Evolutionary conservation across 2,113 vertebrate species (phyloP).

Genomic region (Pardalotus punctatus): DNA sequence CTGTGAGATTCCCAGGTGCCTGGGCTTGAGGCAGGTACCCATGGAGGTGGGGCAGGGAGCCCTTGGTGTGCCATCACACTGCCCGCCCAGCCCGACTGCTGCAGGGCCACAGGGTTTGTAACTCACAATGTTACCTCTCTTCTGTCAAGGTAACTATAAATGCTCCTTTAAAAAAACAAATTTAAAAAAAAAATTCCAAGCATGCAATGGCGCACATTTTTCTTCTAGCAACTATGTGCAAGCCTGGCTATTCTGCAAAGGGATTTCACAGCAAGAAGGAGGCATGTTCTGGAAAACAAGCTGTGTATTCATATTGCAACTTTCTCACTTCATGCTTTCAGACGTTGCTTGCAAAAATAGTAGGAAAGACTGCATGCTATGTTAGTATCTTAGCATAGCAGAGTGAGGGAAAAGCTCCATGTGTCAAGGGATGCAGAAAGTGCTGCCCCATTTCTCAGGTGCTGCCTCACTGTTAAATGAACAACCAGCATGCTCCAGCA

Average conservation of each 20-base stretch:
- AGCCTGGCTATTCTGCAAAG: not conserved
- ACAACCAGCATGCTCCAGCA: not conserved
- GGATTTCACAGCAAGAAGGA: not conserved
- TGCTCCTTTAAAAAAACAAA: accelerated
- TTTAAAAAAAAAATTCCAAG: accelerated
- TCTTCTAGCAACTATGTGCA: not conserved
- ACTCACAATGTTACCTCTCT: accelerated
- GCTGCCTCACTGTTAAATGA: not conserved
- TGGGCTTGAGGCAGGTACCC: not conserved
- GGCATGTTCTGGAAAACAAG: not conserved
- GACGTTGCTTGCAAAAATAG: not conserved
- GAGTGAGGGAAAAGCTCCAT: not conserved
- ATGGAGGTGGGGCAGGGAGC: not conserved
- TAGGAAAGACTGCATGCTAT: not conserved
- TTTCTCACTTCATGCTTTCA: not conserved
- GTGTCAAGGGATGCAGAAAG: not conserved
- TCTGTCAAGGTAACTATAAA: not conserved
- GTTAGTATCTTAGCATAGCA: not conserved
- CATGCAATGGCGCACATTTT: not conserved
- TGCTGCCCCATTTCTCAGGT: not conserved
- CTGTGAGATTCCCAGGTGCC: not conserved
- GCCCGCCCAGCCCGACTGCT: not conserved
- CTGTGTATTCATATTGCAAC: not conserved
- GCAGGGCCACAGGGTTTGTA: not conserved
- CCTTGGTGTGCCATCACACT: not conserved